phyloP scores from a whole-genome alignment of 2,113 vertebrate species.

The Lepisosteus osseus region DNA sequence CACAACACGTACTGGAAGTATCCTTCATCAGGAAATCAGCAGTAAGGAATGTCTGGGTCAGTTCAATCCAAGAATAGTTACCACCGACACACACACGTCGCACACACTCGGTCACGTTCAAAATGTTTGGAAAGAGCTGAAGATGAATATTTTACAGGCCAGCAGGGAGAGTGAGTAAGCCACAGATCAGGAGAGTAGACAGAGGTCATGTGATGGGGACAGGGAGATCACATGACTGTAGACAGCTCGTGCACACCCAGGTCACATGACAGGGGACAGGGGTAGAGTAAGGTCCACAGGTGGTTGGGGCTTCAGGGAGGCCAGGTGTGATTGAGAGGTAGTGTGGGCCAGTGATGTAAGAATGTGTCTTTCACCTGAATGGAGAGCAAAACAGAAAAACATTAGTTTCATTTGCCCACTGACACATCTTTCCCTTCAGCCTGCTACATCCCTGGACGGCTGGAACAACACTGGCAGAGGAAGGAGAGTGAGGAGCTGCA shows the following conservation, averaged over 20 bases:
- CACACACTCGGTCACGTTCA: background rate
- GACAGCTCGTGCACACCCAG: background rate
- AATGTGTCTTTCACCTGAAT: conserved; percentile 60
- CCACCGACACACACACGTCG: background rate
- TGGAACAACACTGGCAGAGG: no score
- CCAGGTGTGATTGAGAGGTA: background rate
- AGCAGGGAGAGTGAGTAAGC: conserved; percentile 21
- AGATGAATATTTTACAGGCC: conserved; percentile 8
- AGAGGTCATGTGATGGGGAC: background rate
- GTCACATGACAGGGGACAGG: conserved; percentile 11
- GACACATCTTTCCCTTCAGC: background rate
- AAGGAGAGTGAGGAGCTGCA: no score
- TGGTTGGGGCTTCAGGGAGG: conserved; percentile 5
- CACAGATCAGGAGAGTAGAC: conserved; percentile 24
- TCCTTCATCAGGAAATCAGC: no score
- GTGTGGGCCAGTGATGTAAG: conserved; percentile 23
- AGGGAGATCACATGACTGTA: background rate
- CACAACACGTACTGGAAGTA: background rate
- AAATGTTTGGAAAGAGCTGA: background rate
- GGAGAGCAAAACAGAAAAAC: conserved; percentile 50
- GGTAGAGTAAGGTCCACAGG: conserved; percentile 21
- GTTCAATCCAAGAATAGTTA: no score
- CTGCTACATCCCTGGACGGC: no score
- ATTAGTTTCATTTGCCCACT: conserved; percentile 43
- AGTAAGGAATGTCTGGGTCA: no score